Conservation (phyloP, 2,888 invertebrate genomes). For the Mamestra brassicae region DNA sequence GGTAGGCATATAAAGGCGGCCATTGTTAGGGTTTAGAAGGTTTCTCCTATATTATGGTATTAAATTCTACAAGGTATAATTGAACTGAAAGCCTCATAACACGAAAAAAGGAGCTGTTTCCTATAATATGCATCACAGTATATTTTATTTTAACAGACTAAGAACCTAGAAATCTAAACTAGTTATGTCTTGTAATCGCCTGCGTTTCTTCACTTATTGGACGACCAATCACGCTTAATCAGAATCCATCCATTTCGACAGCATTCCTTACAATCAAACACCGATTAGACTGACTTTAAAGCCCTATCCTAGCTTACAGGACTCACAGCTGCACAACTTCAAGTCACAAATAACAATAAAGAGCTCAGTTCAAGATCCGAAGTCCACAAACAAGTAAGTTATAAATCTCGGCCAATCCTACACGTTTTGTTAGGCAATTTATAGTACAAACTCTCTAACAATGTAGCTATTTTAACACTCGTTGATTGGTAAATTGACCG, state of each 20-base stretch:
- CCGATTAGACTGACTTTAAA: slow-evolving; percentile 29
- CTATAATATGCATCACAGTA: neutral
- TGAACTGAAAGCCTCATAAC: neutral
- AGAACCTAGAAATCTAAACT: neutral
- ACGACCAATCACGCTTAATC: neutral
- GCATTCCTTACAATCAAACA: slow-evolving; percentile 44
- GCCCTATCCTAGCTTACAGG: slow-evolving; percentile 21
- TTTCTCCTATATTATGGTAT: neutral
- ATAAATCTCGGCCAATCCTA: slow-evolving; percentile 42
- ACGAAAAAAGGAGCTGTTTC: neutral
- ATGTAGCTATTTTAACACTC: slow-evolving; percentile 53
- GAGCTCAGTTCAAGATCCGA: slow-evolving; percentile 28
- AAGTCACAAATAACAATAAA: slow-evolving; percentile 57
- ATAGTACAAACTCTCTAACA: slow-evolving; percentile 40
- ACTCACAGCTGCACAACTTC: slow-evolving; percentile 18
- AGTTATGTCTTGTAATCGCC: neutral
- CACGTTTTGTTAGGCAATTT: slow-evolving; percentile 52
- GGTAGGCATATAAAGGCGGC: neutral
- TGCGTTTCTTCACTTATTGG: neutral
- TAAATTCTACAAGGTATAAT: neutral
- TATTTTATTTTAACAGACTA: neutral
- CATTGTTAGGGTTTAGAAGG: slow-evolving; percentile 11
- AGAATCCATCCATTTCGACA: slow-evolving; percentile 7
- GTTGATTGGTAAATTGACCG: slow-evolving; percentile 62
- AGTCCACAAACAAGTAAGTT: slow-evolving; percentile 44